Conservation (phyloP, 2,888 invertebrate genomes). For the Plagodis pulveraria region DNA sequence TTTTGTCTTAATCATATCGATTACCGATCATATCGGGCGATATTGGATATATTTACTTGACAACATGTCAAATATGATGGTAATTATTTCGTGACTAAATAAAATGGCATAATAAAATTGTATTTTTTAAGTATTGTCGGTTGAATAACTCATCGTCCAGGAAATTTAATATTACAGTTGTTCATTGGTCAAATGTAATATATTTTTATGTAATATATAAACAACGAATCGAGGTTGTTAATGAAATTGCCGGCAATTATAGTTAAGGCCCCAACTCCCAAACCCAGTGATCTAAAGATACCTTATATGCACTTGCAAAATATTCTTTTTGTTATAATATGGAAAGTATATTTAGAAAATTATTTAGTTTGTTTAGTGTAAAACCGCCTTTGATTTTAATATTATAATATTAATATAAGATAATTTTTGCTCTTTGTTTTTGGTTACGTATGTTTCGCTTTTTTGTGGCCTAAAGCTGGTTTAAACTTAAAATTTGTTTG, state of each 20-base stretch:
- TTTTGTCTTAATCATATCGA: no score
- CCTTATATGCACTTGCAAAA: slow-evolving; percentile 63
- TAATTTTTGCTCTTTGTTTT: slow-evolving; percentile 25
- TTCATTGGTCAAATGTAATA: slow-evolving; percentile 27
- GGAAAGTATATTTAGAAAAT: slow-evolving; percentile 19
- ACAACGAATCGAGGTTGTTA: slow-evolving; percentile 75
- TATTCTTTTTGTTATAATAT: slow-evolving; percentile 69
- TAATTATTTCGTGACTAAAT: no score
- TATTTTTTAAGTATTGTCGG: not conserved
- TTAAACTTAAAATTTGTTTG: slow-evolving; percentile 17
- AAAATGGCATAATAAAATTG: no score
- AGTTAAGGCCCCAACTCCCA: slow-evolving; percentile 33
- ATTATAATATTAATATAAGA: slow-evolving; percentile 27
- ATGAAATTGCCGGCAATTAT: slow-evolving; percentile 50
- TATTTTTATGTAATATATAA: slow-evolving; percentile 40
- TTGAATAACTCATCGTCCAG: not conserved
- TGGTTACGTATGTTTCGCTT: slow-evolving; percentile 23
- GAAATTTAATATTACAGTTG: slow-evolving; percentile 44
- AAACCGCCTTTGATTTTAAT: slow-evolving; percentile 38
- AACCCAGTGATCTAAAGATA: slow-evolving; percentile 55
- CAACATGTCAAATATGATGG: no score
- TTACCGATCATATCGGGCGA: no score
- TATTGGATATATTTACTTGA: no score
- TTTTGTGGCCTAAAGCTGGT: slow-evolving; percentile 37
- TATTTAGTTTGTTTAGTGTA: slow-evolving; percentile 39